phyloP scores from a whole-genome alignment of 1,140 invertebrate species.

The Goniozus legneri region DNA sequence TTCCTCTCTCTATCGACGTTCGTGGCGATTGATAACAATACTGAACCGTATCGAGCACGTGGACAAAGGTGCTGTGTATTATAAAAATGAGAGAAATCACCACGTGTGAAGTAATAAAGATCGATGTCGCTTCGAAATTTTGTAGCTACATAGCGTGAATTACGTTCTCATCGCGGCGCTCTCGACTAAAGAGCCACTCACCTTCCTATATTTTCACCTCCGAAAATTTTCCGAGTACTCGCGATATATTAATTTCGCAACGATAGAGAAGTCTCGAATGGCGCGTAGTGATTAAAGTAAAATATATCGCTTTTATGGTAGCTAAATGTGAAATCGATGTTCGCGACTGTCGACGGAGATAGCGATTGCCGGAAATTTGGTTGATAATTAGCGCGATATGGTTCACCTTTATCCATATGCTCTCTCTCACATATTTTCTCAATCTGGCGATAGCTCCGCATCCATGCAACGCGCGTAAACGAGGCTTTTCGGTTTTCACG shows the following conservation, averaged over 20 bases:
- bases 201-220: neutral
- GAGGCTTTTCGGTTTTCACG: constrained; percentile 23
- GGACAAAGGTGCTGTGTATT: neutral
- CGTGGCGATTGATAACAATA: neutral
- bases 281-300: neutral
- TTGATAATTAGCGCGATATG: too few relatives aligned
- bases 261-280: neutral
- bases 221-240: neutral
- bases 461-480: neutral
- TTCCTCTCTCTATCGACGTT: too few relatives aligned
- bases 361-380: too few relatives aligned
- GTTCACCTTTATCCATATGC: neutral
- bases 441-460: neutral
- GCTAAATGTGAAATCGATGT: neutral
- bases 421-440: neutral
- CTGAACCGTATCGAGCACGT: neutral
- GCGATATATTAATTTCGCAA: neutral
- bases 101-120: neutral
- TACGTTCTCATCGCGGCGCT: neutral
- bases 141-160: neutral
- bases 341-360: too few relatives aligned
- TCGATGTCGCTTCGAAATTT: neutral
- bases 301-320: neutral
- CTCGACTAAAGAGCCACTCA: neutral
- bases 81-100: constrained; percentile 2